Base-by-base conservation (phyloP, 1,140 invertebrate species). In the Delia radicum region DNA sequence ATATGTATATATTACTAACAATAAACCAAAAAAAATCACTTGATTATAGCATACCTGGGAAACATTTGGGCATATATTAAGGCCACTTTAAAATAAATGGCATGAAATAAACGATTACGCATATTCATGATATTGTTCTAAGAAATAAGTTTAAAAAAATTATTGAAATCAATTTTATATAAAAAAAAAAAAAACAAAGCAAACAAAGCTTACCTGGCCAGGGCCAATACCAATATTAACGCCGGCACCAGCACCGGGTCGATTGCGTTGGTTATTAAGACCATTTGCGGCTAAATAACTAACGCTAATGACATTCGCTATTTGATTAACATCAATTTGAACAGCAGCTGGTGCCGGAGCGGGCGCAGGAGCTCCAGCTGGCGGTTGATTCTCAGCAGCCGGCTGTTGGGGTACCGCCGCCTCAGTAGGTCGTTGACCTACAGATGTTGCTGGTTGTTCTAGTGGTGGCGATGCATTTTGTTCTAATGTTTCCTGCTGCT, bases 71-170 rank as follows among this genome's bases (percentile, higher is more conserved):
- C 95, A 88, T 99, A 99, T 37, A 93, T 91, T 80, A 98, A 87
- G 15, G 97, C 94, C 79, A 94, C 91, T 85, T 95, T 94, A 81
- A 97, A 95, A 86, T 99, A 98, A 77, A 99, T 88, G 28, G 96
- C 95, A 87, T 98, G 95, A 84, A 99, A 99, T n/a, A 98, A 88
- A 78, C 96, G 90, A 83, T 99, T 96, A 80, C 96, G 88, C 74
- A 98, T 94, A 87, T 93, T 93, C 81, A 94, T 92, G 67, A 95
- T 83, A 27, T 93, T 92, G 83, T 94, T 94, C 85, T 92, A 90
- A 81, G 80, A 79, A 31, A 77, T 12, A 61, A 78, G 73, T 71
- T 78, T 73, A 79, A 75, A n/a, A 73, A 31, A 26, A 73, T 67
- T 55, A 48, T 29, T 33, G 21, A 31, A 26, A 24, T 55, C 15